Conservation (phyloP, 2,113 vertebrate genomes). For the Oreochromis aureus region DNA sequence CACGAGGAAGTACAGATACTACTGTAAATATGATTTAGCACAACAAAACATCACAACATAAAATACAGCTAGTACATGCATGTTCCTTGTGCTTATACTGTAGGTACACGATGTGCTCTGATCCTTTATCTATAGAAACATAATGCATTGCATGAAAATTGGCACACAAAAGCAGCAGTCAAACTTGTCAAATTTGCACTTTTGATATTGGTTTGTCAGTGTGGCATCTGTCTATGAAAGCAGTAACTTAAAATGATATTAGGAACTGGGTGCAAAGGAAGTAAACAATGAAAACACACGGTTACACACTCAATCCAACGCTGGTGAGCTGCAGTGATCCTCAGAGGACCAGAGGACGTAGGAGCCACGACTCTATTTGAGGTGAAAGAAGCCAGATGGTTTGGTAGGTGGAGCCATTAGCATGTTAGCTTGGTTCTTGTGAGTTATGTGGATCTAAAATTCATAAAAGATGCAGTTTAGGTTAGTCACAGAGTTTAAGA, state of each 20-base stretch:
- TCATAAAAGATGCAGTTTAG: background rate
- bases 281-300: background rate
- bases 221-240: background rate
- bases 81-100: background rate
- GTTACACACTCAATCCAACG: background rate
- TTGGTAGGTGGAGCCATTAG: slow-evolving; percentile 78
- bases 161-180: slow-evolving; percentile 17
- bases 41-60: background rate
- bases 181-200: background rate
- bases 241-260: background rate
- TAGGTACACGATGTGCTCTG: background rate
- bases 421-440: slow-evolving; percentile 90
- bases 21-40: background rate
- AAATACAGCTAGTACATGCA: background rate
- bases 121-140: background rate
- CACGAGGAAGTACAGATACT: background rate
- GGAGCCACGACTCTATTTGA: slow-evolving; percentile 48
- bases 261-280: background rate
- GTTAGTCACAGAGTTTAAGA: background rate
- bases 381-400: slow-evolving; percentile 80
- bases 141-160: background rate
- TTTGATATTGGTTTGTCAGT: background rate
- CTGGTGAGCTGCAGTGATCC: background rate
- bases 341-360: background rate
- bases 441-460: slow-evolving; percentile 82